phyloP scores from a whole-genome alignment of 2,797 vertebrate species.

The Etheostoma nigrum region DNA sequence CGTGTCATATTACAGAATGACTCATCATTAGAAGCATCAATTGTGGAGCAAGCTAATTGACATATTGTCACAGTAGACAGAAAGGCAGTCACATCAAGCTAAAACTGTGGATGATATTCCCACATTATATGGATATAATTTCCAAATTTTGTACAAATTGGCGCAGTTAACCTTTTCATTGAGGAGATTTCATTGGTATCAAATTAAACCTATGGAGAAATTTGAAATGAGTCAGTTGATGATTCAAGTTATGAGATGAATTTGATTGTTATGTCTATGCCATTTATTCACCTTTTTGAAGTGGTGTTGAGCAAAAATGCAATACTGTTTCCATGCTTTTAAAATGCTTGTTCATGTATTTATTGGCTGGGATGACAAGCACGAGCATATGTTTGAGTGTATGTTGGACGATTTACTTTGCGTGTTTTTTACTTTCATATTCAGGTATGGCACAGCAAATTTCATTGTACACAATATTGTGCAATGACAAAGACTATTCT shows the following conservation, averaged over 20 bases:
- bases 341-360: too few species aligned
- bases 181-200: background rate
- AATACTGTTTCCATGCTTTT: too few species aligned
- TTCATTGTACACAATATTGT: too few species aligned
- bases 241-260: background rate
- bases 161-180: background rate
- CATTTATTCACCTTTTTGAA: slow-evolving; percentile 1
- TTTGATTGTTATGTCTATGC: too few species aligned
- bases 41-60: background rate
- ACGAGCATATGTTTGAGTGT: too few species aligned
- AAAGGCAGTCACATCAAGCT: too few species aligned
- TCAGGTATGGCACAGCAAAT: too few species aligned
- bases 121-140: background rate
- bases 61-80: background rate
- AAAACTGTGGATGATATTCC: background rate
- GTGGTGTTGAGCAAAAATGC: background rate
- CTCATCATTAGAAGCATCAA: background rate
- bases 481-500: too few species aligned
- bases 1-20: background rate
- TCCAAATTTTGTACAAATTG: background rate
- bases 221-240: background rate
- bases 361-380: too few species aligned
- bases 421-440: too few species aligned
- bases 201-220: background rate
- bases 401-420: too few species aligned